Base-by-base conservation (phyloP, 2,888 invertebrate species). In the Cataglyphis cursor region DNA sequence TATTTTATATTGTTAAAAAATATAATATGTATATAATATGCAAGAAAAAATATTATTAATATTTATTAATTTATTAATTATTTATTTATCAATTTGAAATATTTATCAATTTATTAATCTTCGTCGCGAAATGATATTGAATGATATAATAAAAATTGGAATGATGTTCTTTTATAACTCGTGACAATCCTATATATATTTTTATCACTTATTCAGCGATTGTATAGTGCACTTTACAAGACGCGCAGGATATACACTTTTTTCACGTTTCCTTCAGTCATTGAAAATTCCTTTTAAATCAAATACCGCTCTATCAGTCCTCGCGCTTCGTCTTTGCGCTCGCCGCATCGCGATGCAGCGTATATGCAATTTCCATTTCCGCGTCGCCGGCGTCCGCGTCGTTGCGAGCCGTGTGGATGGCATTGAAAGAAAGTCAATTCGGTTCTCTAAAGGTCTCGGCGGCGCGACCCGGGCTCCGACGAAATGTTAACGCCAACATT, bases 401-500 rank as follows among this genome's bases (percentile, higher is more conserved):
- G 76, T 61, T 51, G 66, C 31, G 15, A 28, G 28, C 70, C 6
- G 44, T n/a, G 44, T n/a, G 18, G 76, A 59, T 80, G 78, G 72
- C 78, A 80, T 80, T 80, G 78, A 80, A 72, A 72, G 72, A 80
- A 80, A 80, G 78, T 72, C 78, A 59, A 31, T 70, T 70, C 31
- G 78, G 44, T 51, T 51, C 31, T 70, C 72, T 35, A 80, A 70
- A 81, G 81, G 83, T 83, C 83, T 68, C 68, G 81, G 68, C 51
- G 62, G 57, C 74, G 44, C 83, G 83, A 84, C 83, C 83, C 68
- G 72, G 8, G 15, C 73, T 66, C 66, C 48, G 12, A 66, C 74
- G 72, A 84, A 84, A 84, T 84, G 83, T 82, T 84, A 84, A 84
- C 82, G 65, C 28, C 74, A 41, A 66, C 74, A 82, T 84, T 84